Conservation (phyloP, 2,888 invertebrate genomes). For the Odontocerum albicorne region DNA sequence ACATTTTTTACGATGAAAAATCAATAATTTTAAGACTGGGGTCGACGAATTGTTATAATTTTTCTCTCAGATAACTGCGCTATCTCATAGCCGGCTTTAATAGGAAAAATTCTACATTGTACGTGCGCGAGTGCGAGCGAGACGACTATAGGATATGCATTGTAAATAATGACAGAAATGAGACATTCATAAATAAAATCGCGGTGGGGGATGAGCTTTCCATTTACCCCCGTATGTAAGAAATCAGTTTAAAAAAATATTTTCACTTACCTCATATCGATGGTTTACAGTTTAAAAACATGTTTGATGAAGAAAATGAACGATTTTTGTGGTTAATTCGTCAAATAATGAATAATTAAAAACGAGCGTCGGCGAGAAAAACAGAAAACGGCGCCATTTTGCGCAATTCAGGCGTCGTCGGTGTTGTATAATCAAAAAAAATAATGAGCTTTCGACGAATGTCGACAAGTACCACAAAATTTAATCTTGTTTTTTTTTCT, state of each 20-base stretch:
- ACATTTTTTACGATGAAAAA: slow-evolving; percentile 54
- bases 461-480: neutral
- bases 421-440: slow-evolving; percentile 5
- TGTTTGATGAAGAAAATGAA: too few relatives aligned
- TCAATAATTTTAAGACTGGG: slow-evolving; percentile 51
- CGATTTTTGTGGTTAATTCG: too few relatives aligned
- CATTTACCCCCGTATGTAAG: slow-evolving; percentile 1
- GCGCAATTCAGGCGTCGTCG: slow-evolving; percentile 14
- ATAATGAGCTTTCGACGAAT: slow-evolving; percentile 1
- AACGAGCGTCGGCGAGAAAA: neutral
- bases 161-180: slow-evolving; percentile 28
- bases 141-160: slow-evolving; percentile 39
- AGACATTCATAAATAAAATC: slow-evolving; percentile 18
- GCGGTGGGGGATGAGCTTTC: slow-evolving; percentile 18
- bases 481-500: too few relatives aligned
- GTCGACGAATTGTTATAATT: slow-evolving; percentile 37
- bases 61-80: slow-evolving; percentile 25
- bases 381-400: slow-evolving; percentile 21
- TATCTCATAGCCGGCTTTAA: slow-evolving; percentile 19
- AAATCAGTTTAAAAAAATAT: neutral
- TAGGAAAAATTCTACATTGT: slow-evolving; percentile 16
- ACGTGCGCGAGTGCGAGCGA: slow-evolving; percentile 47
- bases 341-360: neutral
- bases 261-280: slow-evolving; percentile 4
- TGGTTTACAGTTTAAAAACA: neutral